A percentile compares a stretch with the other conserved stretches of the same genome.
Conservation (phyloP, 2,888 invertebrate genomes). For the Scelioninae gen. 1 region DNA sequence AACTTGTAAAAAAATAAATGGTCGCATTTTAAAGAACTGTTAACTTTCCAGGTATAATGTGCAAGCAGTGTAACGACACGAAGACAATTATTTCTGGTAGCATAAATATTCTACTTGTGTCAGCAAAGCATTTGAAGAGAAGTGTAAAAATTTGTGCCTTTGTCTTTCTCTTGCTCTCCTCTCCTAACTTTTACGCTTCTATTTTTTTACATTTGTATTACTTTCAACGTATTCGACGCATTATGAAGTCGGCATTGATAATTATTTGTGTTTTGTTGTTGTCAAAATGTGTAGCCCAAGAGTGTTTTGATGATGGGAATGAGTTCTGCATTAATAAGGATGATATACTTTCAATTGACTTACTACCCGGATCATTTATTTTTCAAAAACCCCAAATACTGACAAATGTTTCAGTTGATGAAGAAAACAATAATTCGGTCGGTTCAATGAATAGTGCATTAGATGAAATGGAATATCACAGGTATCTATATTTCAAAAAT, state of each 20-base stretch:
- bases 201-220: slow-evolving; percentile 42
- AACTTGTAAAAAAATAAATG: slow-evolving; percentile 31
- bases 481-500: slow-evolving; percentile 84
- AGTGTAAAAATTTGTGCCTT: slow-evolving; percentile 65
- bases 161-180: not conserved
- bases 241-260: slow-evolving; percentile 50
- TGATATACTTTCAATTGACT: slow-evolving; percentile 89
- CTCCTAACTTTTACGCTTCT: slow-evolving; percentile 2
- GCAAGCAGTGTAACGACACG: slow-evolving; percentile 74
- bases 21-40: slow-evolving; percentile 45
- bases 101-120: slow-evolving; percentile 72
- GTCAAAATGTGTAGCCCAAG: slow-evolving; percentile 64
- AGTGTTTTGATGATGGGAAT: slow-evolving; percentile 82
- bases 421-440: slow-evolving; percentile 77
- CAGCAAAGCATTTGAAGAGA: slow-evolving; percentile 47
- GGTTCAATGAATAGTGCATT: slow-evolving; percentile 88
- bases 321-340: slow-evolving; percentile 86
- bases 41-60: slow-evolving; percentile 47
- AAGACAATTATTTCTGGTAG: slow-evolving; percentile 78
- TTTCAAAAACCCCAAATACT: slow-evolving; percentile 82
- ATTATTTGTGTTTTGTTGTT: slow-evolving; percentile 42
- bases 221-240: slow-evolving; percentile 34
- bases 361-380: slow-evolving; percentile 88
- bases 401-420: slow-evolving; percentile 45
- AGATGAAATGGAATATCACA: slow-evolving; percentile 88